Evolutionary conservation across 2,113 vertebrate genomes (phyloP), one percentile per base, ranked within the genome.

Genomic region (Stigmatopora argus): DNA sequence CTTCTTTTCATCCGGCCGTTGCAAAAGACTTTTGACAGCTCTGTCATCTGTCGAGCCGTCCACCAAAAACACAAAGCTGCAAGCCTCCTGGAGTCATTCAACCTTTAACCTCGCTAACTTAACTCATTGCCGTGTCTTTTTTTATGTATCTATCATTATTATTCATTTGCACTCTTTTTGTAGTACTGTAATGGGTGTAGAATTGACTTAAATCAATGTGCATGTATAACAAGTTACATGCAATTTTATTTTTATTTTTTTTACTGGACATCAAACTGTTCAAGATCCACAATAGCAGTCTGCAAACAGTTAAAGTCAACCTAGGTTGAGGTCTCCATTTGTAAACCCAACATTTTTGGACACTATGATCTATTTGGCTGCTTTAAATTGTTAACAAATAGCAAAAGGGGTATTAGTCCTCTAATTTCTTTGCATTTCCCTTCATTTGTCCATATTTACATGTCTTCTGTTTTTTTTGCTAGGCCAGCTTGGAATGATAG

Each of bases 241-340:
- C 26, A 2, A 31, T 31, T 31, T 31, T 31, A 2, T 2, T 31
- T 31, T 31, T 31, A 31, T 31, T 31, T 31, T 70, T 62, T 69
- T 62, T 5, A 53, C 4, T 60, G 35, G 4, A 60, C n/a, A 59
- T 18, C 56, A 35, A 3, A 53, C 11, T 23, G 51, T 35, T 35
- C 15, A 75, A 89, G 79, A 80, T 71, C 66, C 70, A 68, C 73
- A 68, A 58, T 63, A 74, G 65, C 74, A 82, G 72, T 81, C 84
- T 88, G 87, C 78, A 78, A 87, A 70, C 81, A 87, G 76, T 88
- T 86, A n/a, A 87, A 70, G 67, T 48, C 61, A 77, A 81, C 83
- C 66, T 71, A 73, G 68, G 80, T 70, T 11, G 65, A 83, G 75
- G 78, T 85, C 79, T 83, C 21, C 64, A 71, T 77, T 70, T 4